Evolutionary conservation across 2,797 vertebrate species (phyloP).

Genomic region (Rhinogobio ventralis): DNA sequence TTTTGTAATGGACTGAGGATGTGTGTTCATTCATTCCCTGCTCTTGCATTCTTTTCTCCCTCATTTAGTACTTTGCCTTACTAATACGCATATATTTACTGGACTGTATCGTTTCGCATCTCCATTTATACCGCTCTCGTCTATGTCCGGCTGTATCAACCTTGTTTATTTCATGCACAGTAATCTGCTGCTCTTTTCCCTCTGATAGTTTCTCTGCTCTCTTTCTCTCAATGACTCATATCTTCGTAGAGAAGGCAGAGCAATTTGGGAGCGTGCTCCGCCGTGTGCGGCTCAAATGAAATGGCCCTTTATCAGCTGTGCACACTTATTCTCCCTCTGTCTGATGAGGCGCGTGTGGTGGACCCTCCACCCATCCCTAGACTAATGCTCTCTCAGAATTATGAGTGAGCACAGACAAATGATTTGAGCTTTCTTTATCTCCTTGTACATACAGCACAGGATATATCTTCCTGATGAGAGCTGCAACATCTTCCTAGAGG

Average conservation of each 20-base stretch:
- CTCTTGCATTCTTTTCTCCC: conserved; percentile 8
- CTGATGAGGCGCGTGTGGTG: conserved; percentile 6
- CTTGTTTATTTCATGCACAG: conserved; percentile 38
- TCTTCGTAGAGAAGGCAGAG: conserved; percentile 15
- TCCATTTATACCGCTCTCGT: conserved; percentile 3
- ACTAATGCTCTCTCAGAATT: conserved; percentile 10
- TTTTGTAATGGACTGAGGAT: neutral
- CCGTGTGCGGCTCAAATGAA: conserved; percentile 37
- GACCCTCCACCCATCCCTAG: neutral
- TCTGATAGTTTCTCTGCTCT: conserved; percentile 18
- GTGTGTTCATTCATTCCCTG: neutral
- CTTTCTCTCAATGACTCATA: conserved; percentile 42
- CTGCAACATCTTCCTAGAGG: neutral
- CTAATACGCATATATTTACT: conserved; percentile 6
- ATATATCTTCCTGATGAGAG: neutral
- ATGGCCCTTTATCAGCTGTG: conserved; percentile 49
- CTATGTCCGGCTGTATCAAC: conserved; percentile 28
- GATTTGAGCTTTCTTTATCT: conserved; percentile 5
- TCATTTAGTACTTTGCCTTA: conserved; percentile 27
- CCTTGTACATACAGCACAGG: conserved; percentile 1
- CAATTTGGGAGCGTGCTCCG: neutral
- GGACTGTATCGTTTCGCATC: neutral
- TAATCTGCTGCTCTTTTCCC: conserved; percentile 8
- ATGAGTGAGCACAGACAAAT: conserved; percentile 1
- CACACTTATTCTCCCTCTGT: conserved; percentile 20